A percentile compares a stretch with the other conserved stretches of the same genome.
phyloP scores from a whole-genome alignment of 2,113 vertebrate genomes.

The Ophthalmolycus amberensis region DNA sequence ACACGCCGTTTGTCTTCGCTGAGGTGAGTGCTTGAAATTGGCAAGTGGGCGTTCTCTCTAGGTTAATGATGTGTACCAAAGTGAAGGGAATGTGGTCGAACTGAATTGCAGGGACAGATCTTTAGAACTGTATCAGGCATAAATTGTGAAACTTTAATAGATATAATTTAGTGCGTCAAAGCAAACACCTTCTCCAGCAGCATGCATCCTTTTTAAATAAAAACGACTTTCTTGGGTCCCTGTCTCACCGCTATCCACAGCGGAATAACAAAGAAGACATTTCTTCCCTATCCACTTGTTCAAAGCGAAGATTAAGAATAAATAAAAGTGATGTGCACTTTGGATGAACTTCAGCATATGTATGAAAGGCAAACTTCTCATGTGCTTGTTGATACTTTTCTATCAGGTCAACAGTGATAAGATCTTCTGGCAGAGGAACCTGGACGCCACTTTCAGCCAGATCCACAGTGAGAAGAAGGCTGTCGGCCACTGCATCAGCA shows the following conservation, averaged over 20 bases:
- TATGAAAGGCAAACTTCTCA: neutral
- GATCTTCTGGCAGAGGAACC: slow-evolving; percentile 89
- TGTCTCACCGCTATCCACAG: neutral
- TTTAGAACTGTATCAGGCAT: neutral
- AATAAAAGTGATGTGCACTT: neutral
- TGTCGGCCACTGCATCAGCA: slow-evolving; percentile 88
- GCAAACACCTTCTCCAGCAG: neutral
- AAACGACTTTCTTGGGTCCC: neutral
- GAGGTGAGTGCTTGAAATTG: slow-evolving; percentile 81
- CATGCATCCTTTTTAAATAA: neutral
- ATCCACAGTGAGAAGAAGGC: slow-evolving; percentile 88
- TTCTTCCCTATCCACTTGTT: neutral
- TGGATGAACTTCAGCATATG: neutral
- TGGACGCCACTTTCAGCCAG: slow-evolving; percentile 85
- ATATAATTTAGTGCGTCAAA: neutral
- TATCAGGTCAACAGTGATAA: slow-evolving; percentile 88
- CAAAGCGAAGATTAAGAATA: neutral
- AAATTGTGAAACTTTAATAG: neutral
- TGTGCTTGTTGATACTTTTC: neutral
- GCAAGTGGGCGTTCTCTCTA: neutral
- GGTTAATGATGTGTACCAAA: neutral
- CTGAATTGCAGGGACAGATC: neutral
- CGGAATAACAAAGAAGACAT: neutral
- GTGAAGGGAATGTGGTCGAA: neutral
- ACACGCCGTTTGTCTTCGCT: slow-evolving; percentile 91